phyloP scores from a whole-genome alignment of 1,140 invertebrate species.

The Zaprionus lachaisei region DNA sequence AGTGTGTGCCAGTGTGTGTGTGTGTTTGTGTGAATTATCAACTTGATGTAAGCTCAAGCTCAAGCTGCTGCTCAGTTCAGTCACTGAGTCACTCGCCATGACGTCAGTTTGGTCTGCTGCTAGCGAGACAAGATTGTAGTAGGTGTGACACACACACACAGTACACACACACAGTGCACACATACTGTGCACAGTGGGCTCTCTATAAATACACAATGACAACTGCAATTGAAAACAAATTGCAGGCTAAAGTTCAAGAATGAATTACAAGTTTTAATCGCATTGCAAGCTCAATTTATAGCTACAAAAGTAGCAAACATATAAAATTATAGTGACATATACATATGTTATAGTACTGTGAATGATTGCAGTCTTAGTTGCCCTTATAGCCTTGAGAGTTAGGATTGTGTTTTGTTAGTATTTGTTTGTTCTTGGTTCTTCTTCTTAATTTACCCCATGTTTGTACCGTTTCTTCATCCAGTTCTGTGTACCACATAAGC shows the following conservation, averaged over 20 bases:
- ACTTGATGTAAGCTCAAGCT: conserved; percentile 23
- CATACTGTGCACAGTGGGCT: background rate
- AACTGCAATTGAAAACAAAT: background rate
- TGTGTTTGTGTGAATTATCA: conserved; percentile 27
- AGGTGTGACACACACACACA: background rate
- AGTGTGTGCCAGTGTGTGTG: background rate
- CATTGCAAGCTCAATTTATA: background rate
- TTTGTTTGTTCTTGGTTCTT: background rate
- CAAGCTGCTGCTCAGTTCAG: background rate
- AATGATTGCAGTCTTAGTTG: background rate
- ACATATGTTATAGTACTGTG: background rate
- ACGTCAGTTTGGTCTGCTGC: conserved; percentile 35
- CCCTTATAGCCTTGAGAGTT: no score
- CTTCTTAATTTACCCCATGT: background rate
- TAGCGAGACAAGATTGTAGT: conserved; percentile 20
- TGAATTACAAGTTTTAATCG: background rate
- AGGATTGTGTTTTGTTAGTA: background rate
- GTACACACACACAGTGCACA: background rate
- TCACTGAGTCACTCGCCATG: conserved; percentile 50
- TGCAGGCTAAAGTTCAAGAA: background rate
- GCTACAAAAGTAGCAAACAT: background rate
- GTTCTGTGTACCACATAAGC: background rate
- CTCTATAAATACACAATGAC: background rate
- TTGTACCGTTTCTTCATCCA: background rate
- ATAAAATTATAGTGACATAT: background rate